A percentile compares a stretch with the other conserved stretches of the same genome.
phyloP scores from a whole-genome alignment of 2,113 vertebrate species.

The Pomatorhinus ruficollis region DNA sequence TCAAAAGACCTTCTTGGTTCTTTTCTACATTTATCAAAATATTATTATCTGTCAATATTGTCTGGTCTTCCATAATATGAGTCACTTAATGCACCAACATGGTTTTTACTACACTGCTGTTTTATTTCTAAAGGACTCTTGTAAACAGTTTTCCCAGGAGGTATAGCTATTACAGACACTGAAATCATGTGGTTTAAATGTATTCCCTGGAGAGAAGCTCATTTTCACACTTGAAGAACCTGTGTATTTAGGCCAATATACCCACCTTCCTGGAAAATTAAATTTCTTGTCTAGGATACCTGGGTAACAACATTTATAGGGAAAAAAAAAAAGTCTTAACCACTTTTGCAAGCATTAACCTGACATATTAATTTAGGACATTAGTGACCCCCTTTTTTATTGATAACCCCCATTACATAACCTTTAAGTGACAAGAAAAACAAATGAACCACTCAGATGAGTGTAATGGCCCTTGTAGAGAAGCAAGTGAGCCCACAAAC shows the following conservation, averaged over 20 bases:
- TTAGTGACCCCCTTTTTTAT: not conserved
- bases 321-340: not conserved
- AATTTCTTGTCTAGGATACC: not conserved
- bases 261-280: constrained; percentile 9
- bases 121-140: not conserved
- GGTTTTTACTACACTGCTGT: not conserved
- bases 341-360: not conserved
- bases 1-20: not conserved
- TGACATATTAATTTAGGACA: not conserved
- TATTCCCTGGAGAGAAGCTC: not conserved
- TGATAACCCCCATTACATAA: not conserved
- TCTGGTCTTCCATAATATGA: not conserved
- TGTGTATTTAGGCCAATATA: constrained; percentile 4
- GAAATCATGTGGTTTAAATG: not conserved
- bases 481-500: not conserved
- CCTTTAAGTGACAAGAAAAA: not conserved
- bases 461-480: constrained; percentile 4
- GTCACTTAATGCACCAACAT: not conserved
- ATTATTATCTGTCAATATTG: not conserved
- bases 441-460: not conserved
- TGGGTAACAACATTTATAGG: not conserved
- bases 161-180: not conserved
- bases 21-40: not conserved
- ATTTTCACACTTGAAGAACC: not conserved
- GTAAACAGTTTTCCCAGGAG: not conserved